Percentiles rank a stretch among this genome's conserved stretches.
phyloP scores from a whole-genome alignment of 2,888 invertebrate species.

The Patella caerulea region DNA sequence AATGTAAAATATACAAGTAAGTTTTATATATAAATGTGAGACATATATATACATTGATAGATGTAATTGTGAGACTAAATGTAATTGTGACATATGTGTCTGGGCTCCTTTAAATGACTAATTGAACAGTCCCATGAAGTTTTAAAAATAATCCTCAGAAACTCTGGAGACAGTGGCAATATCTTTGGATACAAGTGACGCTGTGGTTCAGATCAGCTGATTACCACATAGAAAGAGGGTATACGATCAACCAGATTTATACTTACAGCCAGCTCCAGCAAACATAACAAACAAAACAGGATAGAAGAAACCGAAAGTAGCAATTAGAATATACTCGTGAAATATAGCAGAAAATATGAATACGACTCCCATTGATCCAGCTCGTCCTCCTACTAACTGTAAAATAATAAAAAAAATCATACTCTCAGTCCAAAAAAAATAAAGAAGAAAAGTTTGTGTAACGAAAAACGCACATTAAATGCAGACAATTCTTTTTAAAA shows the following conservation, averaged over 20 bases:
- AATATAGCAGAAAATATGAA: slow-evolving; percentile 87
- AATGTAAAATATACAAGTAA: too few species aligned
- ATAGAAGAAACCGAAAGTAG: slow-evolving; percentile 88
- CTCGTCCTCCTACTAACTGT: slow-evolving; percentile 54
- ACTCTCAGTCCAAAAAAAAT: neutral
- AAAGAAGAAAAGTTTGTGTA: neutral
- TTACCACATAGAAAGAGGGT: too few species aligned
- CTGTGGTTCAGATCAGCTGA: too few species aligned
- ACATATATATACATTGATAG: too few species aligned
- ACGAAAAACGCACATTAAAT: neutral
- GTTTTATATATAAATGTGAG: too few species aligned
- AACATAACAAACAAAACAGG: slow-evolving; percentile 88
- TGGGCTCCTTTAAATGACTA: too few species aligned
- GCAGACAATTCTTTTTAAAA: neutral
- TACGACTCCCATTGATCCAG: slow-evolving; percentile 77
- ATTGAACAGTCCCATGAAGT: too few species aligned
- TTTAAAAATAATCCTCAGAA: too few species aligned
- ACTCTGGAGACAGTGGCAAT: too few species aligned
- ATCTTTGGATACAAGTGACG: too few species aligned
- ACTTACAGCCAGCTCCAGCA: slow-evolving; percentile 77
- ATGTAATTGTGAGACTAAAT: too few species aligned
- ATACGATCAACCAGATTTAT: neutral
- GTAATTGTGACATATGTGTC: too few species aligned
- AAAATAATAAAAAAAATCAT: neutral
- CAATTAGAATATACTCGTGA: slow-evolving; percentile 88